These are phyloP conservation scores for Ophioderma brevispina DNA, from an alignment of 35 echinoderm and acorn worm genomes.

Conservation along the genomic window DNA sequence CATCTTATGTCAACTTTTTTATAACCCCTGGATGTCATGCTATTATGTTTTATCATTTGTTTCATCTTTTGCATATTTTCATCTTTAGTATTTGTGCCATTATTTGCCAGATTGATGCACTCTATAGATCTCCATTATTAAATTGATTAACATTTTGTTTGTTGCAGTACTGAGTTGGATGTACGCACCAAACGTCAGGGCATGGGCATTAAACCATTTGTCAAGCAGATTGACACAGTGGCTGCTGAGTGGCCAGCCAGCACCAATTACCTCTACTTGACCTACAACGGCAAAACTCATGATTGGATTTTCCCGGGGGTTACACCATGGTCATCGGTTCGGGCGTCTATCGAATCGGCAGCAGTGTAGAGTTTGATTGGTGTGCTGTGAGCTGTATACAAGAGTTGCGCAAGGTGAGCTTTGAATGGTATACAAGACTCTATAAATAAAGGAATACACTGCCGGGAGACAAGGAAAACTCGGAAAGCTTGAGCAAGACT, in stretches of 20 bases:
- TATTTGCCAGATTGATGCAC: too few relatives aligned
- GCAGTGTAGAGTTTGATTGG: slow-evolving; percentile 99
- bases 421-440: background rate
- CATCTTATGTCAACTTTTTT: too few relatives aligned
- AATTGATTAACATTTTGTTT: background rate
- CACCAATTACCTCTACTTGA: slow-evolving; percentile 97
- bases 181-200: slow-evolving; percentile 77
- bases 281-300: slow-evolving; percentile 82
- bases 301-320: slow-evolving; percentile 95
- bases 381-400: slow-evolving; percentile 96
- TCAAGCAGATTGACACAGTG: slow-evolving; percentile 99
- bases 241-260: slow-evolving; percentile 97
- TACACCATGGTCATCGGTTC: slow-evolving; percentile 97
- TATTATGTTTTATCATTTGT: too few relatives aligned
- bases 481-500: too few relatives aligned
- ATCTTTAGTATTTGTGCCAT: background rate
- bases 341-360: slow-evolving; percentile 96
- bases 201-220: slow-evolving; percentile 58
- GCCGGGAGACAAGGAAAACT: too few relatives aligned
- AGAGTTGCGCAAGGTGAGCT: slow-evolving; percentile 83
- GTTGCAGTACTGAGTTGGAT: slow-evolving; percentile 85
- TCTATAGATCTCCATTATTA: too few relatives aligned
- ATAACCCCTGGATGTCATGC: too few relatives aligned
- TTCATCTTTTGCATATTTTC: too few relatives aligned
- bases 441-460: too few relatives aligned